Evolutionary conservation across 1,140 invertebrate species (phyloP).

Genomic region (Teleogryllus occipitalis): DNA sequence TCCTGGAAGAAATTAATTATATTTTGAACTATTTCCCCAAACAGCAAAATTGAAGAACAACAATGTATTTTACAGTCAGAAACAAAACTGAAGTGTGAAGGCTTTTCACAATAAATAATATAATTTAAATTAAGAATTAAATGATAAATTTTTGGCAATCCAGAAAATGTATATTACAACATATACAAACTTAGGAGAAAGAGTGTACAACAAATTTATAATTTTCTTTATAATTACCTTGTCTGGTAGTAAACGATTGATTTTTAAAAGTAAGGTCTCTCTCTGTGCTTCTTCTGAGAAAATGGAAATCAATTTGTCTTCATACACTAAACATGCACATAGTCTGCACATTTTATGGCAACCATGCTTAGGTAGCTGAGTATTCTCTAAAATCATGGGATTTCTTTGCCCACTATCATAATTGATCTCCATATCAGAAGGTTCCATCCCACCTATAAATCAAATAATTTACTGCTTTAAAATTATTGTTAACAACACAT

Average conservation of each 20-base stretch:
- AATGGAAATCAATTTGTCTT: conserved; percentile 15
- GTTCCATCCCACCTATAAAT: background rate
- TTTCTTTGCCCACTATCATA: background rate
- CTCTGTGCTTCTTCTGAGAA: background rate
- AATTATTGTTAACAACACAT: background rate
- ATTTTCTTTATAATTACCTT: background rate
- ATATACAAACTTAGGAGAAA: no score
- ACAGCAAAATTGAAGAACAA: no score
- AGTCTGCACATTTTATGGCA: conserved; percentile 21
- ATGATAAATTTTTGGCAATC: no score
- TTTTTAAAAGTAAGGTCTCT: conserved; percentile 8
- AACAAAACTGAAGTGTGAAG: no score
- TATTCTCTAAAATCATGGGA: background rate
- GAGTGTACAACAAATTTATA: no score
- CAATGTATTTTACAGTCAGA: no score
- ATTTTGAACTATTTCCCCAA: no score
- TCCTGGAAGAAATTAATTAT: no score
- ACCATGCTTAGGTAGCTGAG: background rate
- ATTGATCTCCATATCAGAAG: background rate
- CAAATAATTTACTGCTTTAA: background rate
- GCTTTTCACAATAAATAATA: no score
- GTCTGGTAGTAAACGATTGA: conserved; percentile 15
- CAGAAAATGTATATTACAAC: no score
- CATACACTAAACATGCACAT: conserved; percentile 19
- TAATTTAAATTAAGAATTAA: no score